A percentile compares a stretch with the other conserved stretches of the same genome.
These are phyloP conservation scores for Amblyopsis hoosieri DNA, from an alignment of 2,797 vertebrate species.

Conservation along the genomic window DNA sequence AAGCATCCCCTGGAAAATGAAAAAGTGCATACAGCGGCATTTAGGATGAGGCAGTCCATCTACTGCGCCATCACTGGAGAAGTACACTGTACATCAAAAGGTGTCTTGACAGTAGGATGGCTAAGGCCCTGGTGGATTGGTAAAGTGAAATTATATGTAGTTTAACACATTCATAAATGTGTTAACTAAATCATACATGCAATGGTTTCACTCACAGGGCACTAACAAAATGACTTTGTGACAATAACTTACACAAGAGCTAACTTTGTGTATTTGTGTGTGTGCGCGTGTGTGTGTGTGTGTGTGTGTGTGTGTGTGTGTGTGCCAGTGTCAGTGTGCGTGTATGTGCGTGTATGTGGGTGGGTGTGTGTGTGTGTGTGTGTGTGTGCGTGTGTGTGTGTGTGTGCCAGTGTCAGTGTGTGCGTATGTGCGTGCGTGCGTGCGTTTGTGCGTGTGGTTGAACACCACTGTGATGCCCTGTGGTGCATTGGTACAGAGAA, in stretches of 20 bases:
- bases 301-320: not conserved
- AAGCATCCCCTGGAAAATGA: constrained; percentile 91
- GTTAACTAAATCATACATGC: constrained; percentile 39
- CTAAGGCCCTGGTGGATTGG: constrained; percentile 17
- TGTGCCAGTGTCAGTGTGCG: not conserved
- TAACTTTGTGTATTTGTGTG: not conserved
- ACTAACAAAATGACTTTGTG: too few relatives aligned
- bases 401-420: not conserved
- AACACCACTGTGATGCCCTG: too few relatives aligned
- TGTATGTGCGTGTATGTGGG: not conserved
- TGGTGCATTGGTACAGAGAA: constrained; percentile 2
- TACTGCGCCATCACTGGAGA: constrained; percentile 3
- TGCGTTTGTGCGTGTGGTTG: not conserved
- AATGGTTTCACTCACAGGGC: constrained; percentile 43
- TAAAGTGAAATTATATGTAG: too few relatives aligned
- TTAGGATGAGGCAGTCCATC: constrained; percentile 27
- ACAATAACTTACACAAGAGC: not conserved
- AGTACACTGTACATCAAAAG: constrained; percentile 46
- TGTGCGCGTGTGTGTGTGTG: not conserved
- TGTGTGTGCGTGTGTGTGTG: not conserved
- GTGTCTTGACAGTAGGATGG: constrained; percentile 1
- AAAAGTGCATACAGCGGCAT: constrained; percentile 57
- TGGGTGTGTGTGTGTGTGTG: not conserved
- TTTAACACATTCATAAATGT: not conserved
- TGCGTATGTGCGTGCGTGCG: not conserved